A percentile compares a stretch with the other conserved stretches of the same genome.
Evolutionary conservation across 2,797 vertebrate species (phyloP).

Genomic region (Spinus olivaceus): DNA sequence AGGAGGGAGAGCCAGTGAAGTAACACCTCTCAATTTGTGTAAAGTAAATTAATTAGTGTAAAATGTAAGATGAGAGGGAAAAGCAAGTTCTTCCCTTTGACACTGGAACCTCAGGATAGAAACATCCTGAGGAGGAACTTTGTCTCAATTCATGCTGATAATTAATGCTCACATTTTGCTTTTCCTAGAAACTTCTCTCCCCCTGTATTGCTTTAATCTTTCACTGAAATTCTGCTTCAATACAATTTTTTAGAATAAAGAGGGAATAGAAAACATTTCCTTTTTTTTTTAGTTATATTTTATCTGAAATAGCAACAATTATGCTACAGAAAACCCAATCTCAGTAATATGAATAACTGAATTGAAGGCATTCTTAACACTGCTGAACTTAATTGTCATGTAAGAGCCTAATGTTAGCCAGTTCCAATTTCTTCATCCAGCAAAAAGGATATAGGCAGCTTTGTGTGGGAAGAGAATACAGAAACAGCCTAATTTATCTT

Average conservation of each 20-base stretch:
- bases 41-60: conserved; percentile 4
- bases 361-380: conserved; percentile 32
- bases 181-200: conserved; percentile 41
- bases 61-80: background rate
- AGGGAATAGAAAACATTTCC: background rate
- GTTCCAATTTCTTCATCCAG: conserved; percentile 32
- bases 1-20: background rate
- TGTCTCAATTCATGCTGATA: conserved; percentile 21
- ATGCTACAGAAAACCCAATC: background rate
- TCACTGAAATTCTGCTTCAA: conserved; percentile 43
- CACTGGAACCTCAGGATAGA: background rate
- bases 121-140: conserved; percentile 2
- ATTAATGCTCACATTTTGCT: conserved; percentile 37
- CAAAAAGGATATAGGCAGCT: background rate
- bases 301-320: conserved; percentile 7
- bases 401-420: conserved; percentile 32
- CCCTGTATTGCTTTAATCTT: conserved; percentile 54
- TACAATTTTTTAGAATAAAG: conserved; percentile 18
- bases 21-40: background rate
- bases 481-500: background rate
- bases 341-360: conserved; percentile 39
- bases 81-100: conserved; percentile 13
- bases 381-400: conserved; percentile 36
- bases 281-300: background rate
- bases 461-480: conserved; percentile 12